Base-by-base conservation (phyloP, 2,888 invertebrate genomes). In the Trissoscelio sp. region DNA sequence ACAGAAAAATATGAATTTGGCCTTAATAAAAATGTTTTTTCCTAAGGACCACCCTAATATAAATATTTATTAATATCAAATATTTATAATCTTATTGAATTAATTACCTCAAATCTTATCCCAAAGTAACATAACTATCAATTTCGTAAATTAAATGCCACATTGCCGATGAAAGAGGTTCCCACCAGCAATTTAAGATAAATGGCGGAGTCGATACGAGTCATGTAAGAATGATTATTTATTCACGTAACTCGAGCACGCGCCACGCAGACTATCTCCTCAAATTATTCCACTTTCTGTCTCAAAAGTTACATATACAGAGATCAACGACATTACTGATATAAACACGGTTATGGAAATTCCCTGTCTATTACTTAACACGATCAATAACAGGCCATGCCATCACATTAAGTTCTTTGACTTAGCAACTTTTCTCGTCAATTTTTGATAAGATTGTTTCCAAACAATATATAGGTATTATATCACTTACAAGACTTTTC, bases 201-300 rank as follows among this genome's bases (percentile, higher is more conserved):
- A 62, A 73, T 60, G 20, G 18, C 31, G 16, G 7, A 16, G 22
- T 51, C 12, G 53, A 60, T 60, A 60, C 0, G 22, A 37, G n/a
- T 55, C 53, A 34, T 46, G 62, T 31, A 64, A 55, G 37, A 34
- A 16, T 11, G 55, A 64, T 73, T 57, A 66, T 48, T 74, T 46
- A 55, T 66, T 51, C 39, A 48, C 58, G 60, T 46, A 62, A 77
- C 37, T 53, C 46, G 24, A 62, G 62, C 55, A 72, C 78, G 72
- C 78, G 78, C 70, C 78, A 72, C 55, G 55, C 48, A 16, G 55
- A 66, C 66, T 72, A 72, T 72, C 72, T 62, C 51, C 6, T 57
- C 20, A 57, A 77, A 79, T 79, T 66, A 79, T 79, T 72, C 78
- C 78, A 66, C 66, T 53, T 64, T 60, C 44, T 24, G 37, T 39